phyloP scores from a whole-genome alignment of 2,888 invertebrate genomes.

The Romanomermis culicivorax region DNA sequence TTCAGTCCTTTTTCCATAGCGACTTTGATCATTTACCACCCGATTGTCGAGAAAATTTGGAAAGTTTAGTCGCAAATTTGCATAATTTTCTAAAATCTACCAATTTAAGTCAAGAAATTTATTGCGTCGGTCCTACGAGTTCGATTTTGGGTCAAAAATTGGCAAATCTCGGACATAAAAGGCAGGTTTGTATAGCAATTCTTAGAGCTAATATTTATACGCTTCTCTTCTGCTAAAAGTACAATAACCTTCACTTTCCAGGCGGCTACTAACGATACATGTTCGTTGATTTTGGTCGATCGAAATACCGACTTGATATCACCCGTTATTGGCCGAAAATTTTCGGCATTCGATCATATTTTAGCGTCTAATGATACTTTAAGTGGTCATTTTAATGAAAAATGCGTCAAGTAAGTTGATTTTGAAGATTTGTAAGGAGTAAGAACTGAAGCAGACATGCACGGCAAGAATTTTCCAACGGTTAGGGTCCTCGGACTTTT shows the following conservation, averaged over 20 bases:
- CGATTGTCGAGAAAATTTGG: neutral
- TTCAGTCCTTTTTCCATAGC: neutral
- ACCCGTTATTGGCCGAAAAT: neutral
- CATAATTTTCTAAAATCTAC: neutral
- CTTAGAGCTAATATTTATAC: no score
- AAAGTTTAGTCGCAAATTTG: neutral
- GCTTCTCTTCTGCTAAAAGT: no score
- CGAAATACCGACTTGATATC: neutral
- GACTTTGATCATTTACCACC: neutral
- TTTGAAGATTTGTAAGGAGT: no score
- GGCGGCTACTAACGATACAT: neutral
- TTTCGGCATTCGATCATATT: neutral
- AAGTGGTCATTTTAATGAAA: no score
- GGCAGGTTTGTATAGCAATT: no score
- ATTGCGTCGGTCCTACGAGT: neutral
- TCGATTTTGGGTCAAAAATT: neutral
- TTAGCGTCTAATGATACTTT: no score
- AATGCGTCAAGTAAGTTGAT: no score
- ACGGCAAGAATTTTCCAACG: no score
- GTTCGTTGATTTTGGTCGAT: neutral
- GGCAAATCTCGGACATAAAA: no score
- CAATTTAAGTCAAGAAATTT: neutral
- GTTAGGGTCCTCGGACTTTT: no score
- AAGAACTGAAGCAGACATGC: no score
- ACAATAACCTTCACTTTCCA: no score